Base-by-base conservation (phyloP, 1,140 invertebrate genomes). In the Solenopsis fugax region DNA sequence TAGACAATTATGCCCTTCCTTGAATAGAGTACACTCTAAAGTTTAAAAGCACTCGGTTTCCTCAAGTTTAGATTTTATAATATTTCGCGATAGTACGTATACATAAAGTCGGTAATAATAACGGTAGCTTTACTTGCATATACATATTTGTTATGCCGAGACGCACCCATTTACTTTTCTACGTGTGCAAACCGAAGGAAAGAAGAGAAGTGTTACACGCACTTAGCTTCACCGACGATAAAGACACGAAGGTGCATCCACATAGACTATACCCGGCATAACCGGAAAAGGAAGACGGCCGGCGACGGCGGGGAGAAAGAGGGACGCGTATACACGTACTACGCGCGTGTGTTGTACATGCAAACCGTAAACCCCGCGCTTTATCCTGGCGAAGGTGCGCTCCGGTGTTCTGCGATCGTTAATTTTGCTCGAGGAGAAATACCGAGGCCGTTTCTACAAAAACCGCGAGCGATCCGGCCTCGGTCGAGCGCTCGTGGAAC, bases 401-500 rank as follows among this genome's bases (percentile, higher is more conserved):
- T 67, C 60, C 72, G 86, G 81, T 89, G 82, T 91, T 90, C 92
- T 45, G 85, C 87, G 91, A 93, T 92, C 92, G 92, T 93, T 93
- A 93, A 92, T 93, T 93, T 93, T 89, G 90, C 89, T 92, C 88
- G 89, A 80, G 78, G 89, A 93, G 92, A 93, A 93, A 93, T 93
- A 92, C 90, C 91, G 92, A 88, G 89, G 91, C 92, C 91, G 91
- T 93, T 91, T 85, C 91, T 92, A 78, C 85, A 93, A 93, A 93
- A 92, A 89, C 88, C 92, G 73, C 87, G 87, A 82, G 85, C 91
- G 90, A 91, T 92, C 88, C 87, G 90, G 87, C 88, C 87, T 91
- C 88, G 85, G 86, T 80, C 29, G 88, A 90, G 77, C 86, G 88
- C 75, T 77, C 86, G 72, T 81, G 85, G 56, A 89, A 91, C 87